Conservation (phyloP, 1,140 invertebrate species). For the Lutraria rhynchaena region DNA sequence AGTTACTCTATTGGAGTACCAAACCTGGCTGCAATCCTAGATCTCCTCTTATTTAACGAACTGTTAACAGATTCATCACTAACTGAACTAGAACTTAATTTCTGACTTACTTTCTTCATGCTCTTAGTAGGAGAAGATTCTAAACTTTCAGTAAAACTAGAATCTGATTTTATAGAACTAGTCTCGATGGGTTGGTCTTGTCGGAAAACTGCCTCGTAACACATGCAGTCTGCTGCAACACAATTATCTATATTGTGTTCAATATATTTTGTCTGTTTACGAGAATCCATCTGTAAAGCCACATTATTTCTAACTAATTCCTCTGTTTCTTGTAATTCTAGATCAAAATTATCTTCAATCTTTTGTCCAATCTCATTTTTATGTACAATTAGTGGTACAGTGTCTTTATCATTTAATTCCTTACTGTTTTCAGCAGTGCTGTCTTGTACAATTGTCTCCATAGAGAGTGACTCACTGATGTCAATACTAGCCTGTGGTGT, state of each 20-base stretch:
- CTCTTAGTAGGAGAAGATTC: slow-evolving; percentile 28
- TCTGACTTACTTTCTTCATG: neutral
- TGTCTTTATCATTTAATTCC: neutral
- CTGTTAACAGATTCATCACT: slow-evolving; percentile 63
- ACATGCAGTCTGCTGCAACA: slow-evolving; percentile 57
- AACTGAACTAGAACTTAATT: slow-evolving; percentile 43
- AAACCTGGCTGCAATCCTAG: slow-evolving; percentile 70
- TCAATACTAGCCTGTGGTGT: slow-evolving; percentile 51
- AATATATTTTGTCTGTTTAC: slow-evolving; percentile 18
- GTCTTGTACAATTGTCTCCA: slow-evolving; percentile 6
- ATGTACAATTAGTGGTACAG: neutral
- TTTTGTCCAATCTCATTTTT: neutral
- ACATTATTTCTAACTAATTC: slow-evolving; percentile 11
- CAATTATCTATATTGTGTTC: slow-evolving; percentile 53
- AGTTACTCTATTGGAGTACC: slow-evolving; percentile 56
- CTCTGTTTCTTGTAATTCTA: neutral
- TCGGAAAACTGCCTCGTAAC: slow-evolving; percentile 66
- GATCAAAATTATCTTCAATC: neutral
- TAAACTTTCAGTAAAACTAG: slow-evolving; percentile 49
- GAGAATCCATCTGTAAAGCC: neutral
- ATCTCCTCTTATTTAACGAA: slow-evolving; percentile 52
- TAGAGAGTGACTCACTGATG: slow-evolving; percentile 36
- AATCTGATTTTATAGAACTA: slow-evolving; percentile 69
- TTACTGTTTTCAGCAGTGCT: neutral
- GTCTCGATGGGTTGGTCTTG: slow-evolving; percentile 69